Evolutionary conservation across 2,797 vertebrate genomes (phyloP).

Genomic region (Gobionotothen gibberifrons): DNA sequence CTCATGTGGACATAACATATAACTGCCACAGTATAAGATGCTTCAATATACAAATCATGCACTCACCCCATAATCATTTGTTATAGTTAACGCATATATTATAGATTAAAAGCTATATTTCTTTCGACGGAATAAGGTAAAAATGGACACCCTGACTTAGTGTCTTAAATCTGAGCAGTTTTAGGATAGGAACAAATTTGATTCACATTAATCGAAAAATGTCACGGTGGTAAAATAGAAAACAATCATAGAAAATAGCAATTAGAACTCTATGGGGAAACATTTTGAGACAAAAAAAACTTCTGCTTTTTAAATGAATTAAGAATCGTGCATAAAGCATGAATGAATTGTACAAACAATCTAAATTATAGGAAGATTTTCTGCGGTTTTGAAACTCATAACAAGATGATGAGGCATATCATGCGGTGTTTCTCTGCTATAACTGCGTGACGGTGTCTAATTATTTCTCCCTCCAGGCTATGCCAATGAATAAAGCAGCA

Average conservation of each 20-base stretch:
- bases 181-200: background rate
- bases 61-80: background rate
- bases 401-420: conserved; percentile 21
- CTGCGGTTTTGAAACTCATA: conserved; percentile 16
- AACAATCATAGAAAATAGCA: background rate
- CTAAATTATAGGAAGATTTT: background rate
- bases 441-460: conserved; percentile 37
- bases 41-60: background rate
- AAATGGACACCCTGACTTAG: background rate
- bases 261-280: too few species aligned
- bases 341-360: fast-evolving
- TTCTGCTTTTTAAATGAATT: background rate
- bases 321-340: background rate
- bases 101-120: background rate
- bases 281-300: background rate
- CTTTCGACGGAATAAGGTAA: background rate
- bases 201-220: background rate
- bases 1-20: conserved; percentile 51
- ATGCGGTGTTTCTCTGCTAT: conserved; percentile 10
- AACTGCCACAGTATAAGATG: conserved; percentile 27
- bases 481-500: conserved; percentile 24
- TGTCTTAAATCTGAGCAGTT: background rate
- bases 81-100: background rate
- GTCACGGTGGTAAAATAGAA: background rate
- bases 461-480: conserved; percentile 49